Evolutionary conservation across 2,888 invertebrate genomes (phyloP).

Genomic region (Hoplodrina ambigua): DNA sequence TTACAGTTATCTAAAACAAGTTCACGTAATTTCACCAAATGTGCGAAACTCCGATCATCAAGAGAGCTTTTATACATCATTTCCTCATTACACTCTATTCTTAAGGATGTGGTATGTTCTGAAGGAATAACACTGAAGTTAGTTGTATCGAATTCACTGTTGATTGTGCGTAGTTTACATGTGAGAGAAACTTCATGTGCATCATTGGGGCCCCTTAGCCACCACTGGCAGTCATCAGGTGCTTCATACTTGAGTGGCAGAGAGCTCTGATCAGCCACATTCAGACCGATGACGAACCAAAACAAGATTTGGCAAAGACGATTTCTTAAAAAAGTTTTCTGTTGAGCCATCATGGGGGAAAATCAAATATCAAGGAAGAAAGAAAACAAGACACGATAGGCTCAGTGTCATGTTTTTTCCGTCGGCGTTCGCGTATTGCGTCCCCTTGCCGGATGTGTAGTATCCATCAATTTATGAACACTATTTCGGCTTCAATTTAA

Average conservation of each 20-base stretch:
- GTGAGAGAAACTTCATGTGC: constrained; percentile 94
- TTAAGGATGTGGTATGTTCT: constrained; percentile 94
- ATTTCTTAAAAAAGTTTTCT: constrained; percentile 77
- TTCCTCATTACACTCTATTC: constrained; percentile 95
- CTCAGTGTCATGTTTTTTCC: constrained; percentile 90
- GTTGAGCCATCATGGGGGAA: constrained; percentile 84
- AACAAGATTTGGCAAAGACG: constrained; percentile 82
- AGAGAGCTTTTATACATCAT: constrained; percentile 95
- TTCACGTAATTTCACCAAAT: constrained; percentile 94
- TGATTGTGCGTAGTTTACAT: constrained; percentile 95
- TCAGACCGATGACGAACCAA: constrained; percentile 85
- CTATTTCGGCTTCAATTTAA: constrained; percentile 80
- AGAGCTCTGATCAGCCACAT: constrained; percentile 87
- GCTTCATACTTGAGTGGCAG: constrained; percentile 93
- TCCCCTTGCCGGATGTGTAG: constrained; percentile 87
- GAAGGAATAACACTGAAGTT: constrained; percentile 96
- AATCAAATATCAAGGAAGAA: constrained; percentile 88
- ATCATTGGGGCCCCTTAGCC: constrained; percentile 91
- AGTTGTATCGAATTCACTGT: constrained; percentile 96
- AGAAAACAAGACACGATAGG: constrained; percentile 86
- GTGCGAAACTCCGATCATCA: constrained; percentile 94
- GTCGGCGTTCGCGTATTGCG: constrained; percentile 85
- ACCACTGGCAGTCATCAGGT: constrained; percentile 96
- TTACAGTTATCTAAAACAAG: constrained; percentile 96
- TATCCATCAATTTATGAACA: constrained; percentile 89